These are phyloP conservation scores for Lineus longissimus DNA, from an alignment of 1,140 invertebrate genomes.

Conservation along the genomic window DNA sequence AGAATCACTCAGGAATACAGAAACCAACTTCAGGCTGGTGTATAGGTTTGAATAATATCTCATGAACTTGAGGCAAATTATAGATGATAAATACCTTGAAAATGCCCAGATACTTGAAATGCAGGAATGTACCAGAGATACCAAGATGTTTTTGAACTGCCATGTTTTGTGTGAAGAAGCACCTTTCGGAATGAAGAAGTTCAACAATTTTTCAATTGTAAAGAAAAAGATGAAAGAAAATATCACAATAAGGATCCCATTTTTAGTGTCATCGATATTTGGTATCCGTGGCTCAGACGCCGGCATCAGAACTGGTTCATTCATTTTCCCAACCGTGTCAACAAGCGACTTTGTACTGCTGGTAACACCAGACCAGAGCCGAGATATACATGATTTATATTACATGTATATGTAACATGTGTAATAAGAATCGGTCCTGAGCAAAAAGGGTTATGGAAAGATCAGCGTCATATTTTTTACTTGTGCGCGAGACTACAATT, in stretches of 20 bases:
- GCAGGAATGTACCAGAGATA: conserved; percentile 54
- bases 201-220: neutral
- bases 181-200: conserved; percentile 8
- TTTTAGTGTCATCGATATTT: neutral
- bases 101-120: conserved; percentile 50
- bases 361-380: too few species aligned
- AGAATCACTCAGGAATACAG: too few species aligned
- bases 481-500: too few species aligned
- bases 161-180: conserved; percentile 37
- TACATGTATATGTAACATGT: too few species aligned
- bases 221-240: neutral
- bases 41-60: too few species aligned
- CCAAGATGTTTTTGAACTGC: conserved; percentile 56
- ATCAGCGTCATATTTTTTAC: too few species aligned
- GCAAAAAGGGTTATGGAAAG: too few species aligned
- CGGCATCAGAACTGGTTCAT: neutral
- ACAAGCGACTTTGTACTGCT: neutral
- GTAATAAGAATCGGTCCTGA: too few species aligned
- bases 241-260: neutral
- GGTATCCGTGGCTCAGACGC: neutral
- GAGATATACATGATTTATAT: too few species aligned
- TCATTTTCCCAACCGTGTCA: neutral
- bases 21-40: too few species aligned
- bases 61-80: too few species aligned
- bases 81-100: conserved; percentile 31